Percentiles rank a stretch among this genome's conserved stretches.
phyloP scores from a whole-genome alignment of 1,140 invertebrate species.

The Aplysia californica region DNA sequence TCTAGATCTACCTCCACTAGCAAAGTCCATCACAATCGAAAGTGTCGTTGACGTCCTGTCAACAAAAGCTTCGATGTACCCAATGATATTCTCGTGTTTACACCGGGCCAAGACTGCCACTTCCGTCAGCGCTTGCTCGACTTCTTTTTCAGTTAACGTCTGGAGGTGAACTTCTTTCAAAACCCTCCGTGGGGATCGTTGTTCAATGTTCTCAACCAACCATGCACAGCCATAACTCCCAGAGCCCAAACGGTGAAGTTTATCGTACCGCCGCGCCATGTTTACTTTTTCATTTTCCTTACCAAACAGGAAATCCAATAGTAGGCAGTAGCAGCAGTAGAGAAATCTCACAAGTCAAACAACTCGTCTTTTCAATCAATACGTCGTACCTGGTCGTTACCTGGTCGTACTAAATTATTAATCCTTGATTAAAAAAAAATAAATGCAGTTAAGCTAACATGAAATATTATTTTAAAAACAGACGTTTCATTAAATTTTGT shows the following conservation, averaged over 20 bases:
- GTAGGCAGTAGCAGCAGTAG: no score
- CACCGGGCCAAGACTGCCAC: conserved; percentile 68
- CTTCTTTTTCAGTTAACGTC: conserved; percentile 70
- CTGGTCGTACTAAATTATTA: no score
- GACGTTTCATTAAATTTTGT: no score
- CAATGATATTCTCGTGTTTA: conserved; percentile 69
- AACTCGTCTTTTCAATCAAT: no score
- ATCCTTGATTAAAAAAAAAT: no score
- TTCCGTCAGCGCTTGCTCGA: conserved; percentile 68
- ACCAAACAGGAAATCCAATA: no score
- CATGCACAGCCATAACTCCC: conserved; percentile 75
- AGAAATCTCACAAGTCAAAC: no score
- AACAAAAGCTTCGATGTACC: conserved; percentile 68
- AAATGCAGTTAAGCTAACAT: no score
- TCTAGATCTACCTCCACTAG: conserved; percentile 71
- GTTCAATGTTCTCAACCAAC: conserved; percentile 68
- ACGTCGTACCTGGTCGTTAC: no score
- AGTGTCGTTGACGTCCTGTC: conserved; percentile 59
- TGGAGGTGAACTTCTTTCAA: conserved; percentile 74
- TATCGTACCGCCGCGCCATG: conserved; percentile 54
- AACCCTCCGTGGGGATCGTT: conserved; percentile 61
- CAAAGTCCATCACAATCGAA: conserved; percentile 72
- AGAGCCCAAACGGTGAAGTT: conserved; percentile 67
- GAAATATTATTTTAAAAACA: no score
- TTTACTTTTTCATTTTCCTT: no score